Base-by-base conservation (phyloP, 2,113 vertebrate species). In the Syrmaticus mikado region DNA sequence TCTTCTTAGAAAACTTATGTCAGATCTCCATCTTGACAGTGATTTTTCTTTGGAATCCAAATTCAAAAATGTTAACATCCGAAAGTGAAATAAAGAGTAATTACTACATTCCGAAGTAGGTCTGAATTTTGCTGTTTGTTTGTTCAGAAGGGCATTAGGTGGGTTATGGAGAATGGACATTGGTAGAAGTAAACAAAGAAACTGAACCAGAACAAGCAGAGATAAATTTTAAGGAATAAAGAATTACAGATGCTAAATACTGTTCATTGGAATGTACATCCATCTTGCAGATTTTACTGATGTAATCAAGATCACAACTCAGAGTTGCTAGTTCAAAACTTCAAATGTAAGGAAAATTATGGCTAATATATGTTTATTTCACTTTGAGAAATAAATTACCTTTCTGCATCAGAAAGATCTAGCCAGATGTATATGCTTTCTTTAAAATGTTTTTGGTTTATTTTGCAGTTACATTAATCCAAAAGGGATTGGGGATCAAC, bases 161-260 rank as follows among this genome's bases (percentile, higher is more conserved):
- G 55, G 71, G 14, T 28, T 32, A 16, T 0, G 8, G 12, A 27
- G 12, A 48, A 77, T 2, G 1, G 9, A 3, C 18, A 48, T 3
- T 25, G 13, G 11, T 36, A 38, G 30, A 85, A 89, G 12, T 3
- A 78, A 61, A 93, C 57, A 24, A 40, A 74, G n/a, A 84, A 89
- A 48, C 15, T 22, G 10, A 78, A 57, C 5, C 17, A 75, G 55
- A 57, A 79, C 70, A 85, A 45, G 30, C 21, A 41, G 61, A 10
- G 7, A 6, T 61, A 14, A 67, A 14, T 41, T 13, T 67, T 22
- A 61, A 53, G 2, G 85, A 75, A 75, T 22, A 2, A 40, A 10
- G 61, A 88, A 79, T 12, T 58, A 2, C 27, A 74, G 10, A 72
- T 72, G 6, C 10, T 32, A 90, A 80, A 67, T 67, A 61, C 32